Base-by-base conservation (phyloP, 2,888 invertebrate genomes). In the Chouioia cunea region DNA sequence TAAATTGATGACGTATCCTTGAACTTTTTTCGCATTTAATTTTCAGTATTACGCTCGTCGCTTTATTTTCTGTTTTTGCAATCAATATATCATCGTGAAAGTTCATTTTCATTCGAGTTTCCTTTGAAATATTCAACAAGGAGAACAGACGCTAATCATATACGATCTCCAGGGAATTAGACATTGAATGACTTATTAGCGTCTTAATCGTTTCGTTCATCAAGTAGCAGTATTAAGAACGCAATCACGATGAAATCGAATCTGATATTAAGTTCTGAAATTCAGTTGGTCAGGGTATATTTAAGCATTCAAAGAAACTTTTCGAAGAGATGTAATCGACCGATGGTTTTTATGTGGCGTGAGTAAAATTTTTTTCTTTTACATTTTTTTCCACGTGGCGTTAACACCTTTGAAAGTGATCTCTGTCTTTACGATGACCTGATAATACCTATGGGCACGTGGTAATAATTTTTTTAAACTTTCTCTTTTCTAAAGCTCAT, bases 1-100 rank as follows among this genome's bases (percentile, higher is more conserved):
- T 18, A 63, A 73, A 73, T 73, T 53, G 59, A 53, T 56, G 54
- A 6, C 14, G 52, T 54, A 67, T 63, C 73, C 69, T 69, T 73
- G 69, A 66, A 69, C 73, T 72, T 56, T 2, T 65, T 68, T 48
- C 44, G 4, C 65, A 44, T 65, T 50, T n/a, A 56, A 60, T 46
- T 56, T 65, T 67, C 27, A 59, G 22, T 14, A n/a, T 44, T n/a
- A 46, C 14, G 10, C 27, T 4, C n/a, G 14, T 8, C 6, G 10
- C 47, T 36, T 1, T 50, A 16, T 20, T 53, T 56, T 57, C 44
- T 48, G 43, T 52, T 52, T 52, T 20, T 23, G 16, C 4, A n/a
- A n/a, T n/a, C 46, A 48, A 56, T 43, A 6, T 10, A 10, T 15
- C 4, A 44, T 12, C 44, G 52, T 36, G 8, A 12, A 16, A 53